These are phyloP conservation scores for Ciconia nigra DNA, from an alignment of 2,797 vertebrate species.

Conservation along the genomic window DNA sequence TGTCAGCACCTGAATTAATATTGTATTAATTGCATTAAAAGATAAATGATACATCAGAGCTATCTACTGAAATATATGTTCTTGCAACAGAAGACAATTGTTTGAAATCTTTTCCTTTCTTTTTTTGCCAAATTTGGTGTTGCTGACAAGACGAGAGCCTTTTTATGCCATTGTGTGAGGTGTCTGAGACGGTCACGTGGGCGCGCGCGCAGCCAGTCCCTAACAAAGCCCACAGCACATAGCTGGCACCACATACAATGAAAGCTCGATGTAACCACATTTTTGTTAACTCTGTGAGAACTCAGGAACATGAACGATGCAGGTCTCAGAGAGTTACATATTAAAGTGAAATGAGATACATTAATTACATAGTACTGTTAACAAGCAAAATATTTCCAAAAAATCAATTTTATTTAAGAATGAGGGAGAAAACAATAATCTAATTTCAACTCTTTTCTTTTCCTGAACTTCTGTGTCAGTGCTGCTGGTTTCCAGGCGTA, in stretches of 20 bases:
- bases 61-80: not conserved
- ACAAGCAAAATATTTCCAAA: not conserved
- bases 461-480: not conserved
- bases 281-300: conserved; percentile 54
- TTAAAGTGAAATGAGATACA: not conserved
- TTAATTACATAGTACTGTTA: not conserved
- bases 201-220: not conserved
- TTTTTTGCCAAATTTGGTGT: not conserved
- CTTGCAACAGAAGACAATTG: not conserved
- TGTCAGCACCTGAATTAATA: not conserved
- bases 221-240: conserved; percentile 35
- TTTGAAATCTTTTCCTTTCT: not conserved
- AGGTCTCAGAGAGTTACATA: not conserved
- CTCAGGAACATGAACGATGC: not conserved
- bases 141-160: conserved; percentile 48
- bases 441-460: not conserved
- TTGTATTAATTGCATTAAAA: not conserved
- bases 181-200: conserved; percentile 62
- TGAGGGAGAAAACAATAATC: not conserved
- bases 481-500: not conserved
- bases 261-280: conserved; percentile 61
- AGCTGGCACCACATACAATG: conserved; percentile 35
- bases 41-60: not conserved
- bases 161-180: conserved; percentile 48
- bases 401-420: not conserved